Percentiles rank a stretch among this genome's conserved stretches.
Conservation (phyloP, 2,888 invertebrate genomes). For the Netelia melanura region DNA sequence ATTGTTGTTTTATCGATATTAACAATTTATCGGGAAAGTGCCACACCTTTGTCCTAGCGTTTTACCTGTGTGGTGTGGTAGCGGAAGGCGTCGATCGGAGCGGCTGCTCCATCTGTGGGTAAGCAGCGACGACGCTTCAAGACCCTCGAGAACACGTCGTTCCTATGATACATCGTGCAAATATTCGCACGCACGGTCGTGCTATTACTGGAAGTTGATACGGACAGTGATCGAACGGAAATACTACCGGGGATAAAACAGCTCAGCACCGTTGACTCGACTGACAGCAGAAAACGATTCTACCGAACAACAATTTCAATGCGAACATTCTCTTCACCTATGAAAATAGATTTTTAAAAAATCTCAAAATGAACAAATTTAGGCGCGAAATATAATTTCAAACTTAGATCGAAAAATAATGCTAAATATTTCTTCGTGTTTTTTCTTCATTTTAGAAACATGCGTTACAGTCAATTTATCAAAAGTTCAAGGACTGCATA, state of each 20-base stretch:
- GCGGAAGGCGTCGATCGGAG: conserved; percentile 10
- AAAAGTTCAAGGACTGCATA: neutral
- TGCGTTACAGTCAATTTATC: neutral
- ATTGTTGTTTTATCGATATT: neutral
- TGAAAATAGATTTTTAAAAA: too few species aligned
- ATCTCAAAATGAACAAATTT: too few species aligned
- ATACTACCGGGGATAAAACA: conserved; percentile 21
- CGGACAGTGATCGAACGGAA: conserved; percentile 24
- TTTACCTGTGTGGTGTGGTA: neutral
- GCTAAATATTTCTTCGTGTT: too few species aligned
- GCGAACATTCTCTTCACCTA: too few species aligned
- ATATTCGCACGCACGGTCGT: neutral
- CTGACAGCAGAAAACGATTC: neutral
- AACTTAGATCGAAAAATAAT: too few species aligned
- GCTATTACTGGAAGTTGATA: conserved; percentile 47
- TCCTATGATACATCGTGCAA: conserved; percentile 39
- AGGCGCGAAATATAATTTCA: too few species aligned
- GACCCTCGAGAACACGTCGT: neutral
- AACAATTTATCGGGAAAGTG: conserved; percentile 17
- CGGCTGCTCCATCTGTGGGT: conserved; percentile 56
- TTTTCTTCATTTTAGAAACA: too few species aligned
- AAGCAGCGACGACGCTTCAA: conserved; percentile 5
- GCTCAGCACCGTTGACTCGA: neutral
- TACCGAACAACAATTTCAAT: too few species aligned
- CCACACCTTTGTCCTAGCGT: conserved; percentile 19